Evolutionary conservation across 2,888 invertebrate species (phyloP).

Genomic region (Idaea biselata): DNA sequence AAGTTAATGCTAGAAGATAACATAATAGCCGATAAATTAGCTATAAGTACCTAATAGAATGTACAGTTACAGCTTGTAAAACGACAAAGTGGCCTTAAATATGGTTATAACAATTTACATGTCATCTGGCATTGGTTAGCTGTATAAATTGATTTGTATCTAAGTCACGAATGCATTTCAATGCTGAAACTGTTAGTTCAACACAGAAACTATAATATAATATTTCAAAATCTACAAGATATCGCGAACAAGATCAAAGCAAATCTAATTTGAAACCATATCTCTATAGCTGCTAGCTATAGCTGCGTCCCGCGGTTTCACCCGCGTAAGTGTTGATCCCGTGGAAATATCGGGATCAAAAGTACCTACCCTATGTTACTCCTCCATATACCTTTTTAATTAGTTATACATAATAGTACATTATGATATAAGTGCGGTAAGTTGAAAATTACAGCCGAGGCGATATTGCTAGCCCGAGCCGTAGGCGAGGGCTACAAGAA

Average conservation of each 20-base stretch:
- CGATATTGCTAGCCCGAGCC: too few relatives aligned
- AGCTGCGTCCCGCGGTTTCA: too few relatives aligned
- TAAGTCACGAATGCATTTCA: neutral
- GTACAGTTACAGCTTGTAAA: neutral
- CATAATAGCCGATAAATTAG: neutral
- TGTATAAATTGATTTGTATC: neutral
- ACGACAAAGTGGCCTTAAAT: neutral
- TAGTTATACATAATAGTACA: too few relatives aligned
- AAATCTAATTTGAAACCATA: constrained; percentile 8
- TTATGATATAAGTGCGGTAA: too few relatives aligned
- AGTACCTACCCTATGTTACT: too few relatives aligned
- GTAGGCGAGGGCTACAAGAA: too few relatives aligned
- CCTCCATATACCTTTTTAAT: too few relatives aligned
- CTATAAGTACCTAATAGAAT: neutral
- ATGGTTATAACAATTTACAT: neutral
- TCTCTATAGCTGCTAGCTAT: too few relatives aligned
- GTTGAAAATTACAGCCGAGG: too few relatives aligned
- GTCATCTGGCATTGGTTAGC: neutral
- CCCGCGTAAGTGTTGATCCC: too few relatives aligned
- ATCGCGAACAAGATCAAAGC: neutral
- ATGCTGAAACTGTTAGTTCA: neutral
- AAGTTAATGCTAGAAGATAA: neutral
- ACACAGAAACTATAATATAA: neutral
- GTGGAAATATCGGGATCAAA: too few relatives aligned
- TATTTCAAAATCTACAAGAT: neutral